phyloP scores from a whole-genome alignment of 92 coral and sea anemone species.

The Palythoa caribaeorum region DNA sequence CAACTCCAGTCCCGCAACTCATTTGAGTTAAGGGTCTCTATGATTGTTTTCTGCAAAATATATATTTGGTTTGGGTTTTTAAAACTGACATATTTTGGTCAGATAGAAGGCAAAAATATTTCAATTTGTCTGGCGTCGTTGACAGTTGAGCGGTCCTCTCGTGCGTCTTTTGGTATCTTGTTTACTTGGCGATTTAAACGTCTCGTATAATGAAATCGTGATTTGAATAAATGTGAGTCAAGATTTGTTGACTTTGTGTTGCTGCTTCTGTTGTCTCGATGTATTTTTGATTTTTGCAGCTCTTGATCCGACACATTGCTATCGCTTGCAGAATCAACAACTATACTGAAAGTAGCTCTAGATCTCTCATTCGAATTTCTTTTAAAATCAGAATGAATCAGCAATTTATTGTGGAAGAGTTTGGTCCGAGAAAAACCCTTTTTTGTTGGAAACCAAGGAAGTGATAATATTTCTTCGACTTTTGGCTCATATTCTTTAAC shows the following conservation, averaged over 20 bases:
- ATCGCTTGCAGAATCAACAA: constrained; percentile 18
- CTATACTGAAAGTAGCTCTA: not conserved
- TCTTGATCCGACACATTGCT: constrained; percentile 29
- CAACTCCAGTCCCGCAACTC: too few species aligned
- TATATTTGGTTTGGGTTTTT: too few species aligned
- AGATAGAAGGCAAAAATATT: constrained; percentile 37
- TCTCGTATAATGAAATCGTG: constrained; percentile 11
- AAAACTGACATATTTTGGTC: not conserved
- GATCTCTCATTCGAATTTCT: not conserved
- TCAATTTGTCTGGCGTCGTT: constrained; percentile 29
- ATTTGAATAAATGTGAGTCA: not conserved
- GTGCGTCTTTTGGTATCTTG: not conserved
- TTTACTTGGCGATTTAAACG: not conserved
- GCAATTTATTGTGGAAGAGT: constrained; percentile 2
- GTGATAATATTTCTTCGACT: not conserved
- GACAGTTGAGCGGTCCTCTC: constrained; percentile 26
- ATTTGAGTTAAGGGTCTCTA: too few species aligned
- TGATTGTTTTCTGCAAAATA: too few species aligned
- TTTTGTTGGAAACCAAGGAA: constrained; percentile 1
- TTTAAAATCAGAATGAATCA: constrained; percentile 2
- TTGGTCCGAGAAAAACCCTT: not conserved
- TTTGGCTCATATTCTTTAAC: not conserved
- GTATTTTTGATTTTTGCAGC: constrained; percentile 19
- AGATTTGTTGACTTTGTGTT: constrained; percentile 21
- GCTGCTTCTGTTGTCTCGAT: not conserved